These are phyloP conservation scores for Rana temporaria DNA, from an alignment of 2,113 vertebrate genomes.

Conservation along the genomic window DNA sequence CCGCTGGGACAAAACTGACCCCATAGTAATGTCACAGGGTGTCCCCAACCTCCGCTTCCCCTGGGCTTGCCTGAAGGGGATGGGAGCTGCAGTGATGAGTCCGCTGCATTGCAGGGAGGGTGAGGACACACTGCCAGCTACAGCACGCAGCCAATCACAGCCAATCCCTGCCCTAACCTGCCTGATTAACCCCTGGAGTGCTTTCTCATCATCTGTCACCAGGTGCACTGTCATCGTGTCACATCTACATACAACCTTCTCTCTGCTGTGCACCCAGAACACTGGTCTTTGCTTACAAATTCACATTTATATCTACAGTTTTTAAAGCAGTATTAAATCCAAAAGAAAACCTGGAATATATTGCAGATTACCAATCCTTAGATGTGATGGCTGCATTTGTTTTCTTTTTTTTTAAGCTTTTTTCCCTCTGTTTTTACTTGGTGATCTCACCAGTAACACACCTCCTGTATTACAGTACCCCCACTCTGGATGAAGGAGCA, in stretches of 20 bases:
- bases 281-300: too few species aligned
- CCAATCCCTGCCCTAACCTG: slow-evolving; percentile 48
- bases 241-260: neutral
- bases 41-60: slow-evolving; percentile 6
- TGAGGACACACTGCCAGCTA: slow-evolving; percentile 25
- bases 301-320: too few species aligned
- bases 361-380: too few species aligned
- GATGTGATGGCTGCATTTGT: too few species aligned
- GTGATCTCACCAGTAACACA: too few species aligned
- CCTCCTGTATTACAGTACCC: too few species aligned
- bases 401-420: too few species aligned
- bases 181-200: slow-evolving; percentile 39
- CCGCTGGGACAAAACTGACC: slow-evolving; percentile 40
- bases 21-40: slow-evolving; percentile 28
- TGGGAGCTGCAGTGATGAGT: slow-evolving; percentile 45
- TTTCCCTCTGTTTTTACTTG: too few species aligned
- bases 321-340: too few species aligned
- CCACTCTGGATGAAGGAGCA: too few species aligned
- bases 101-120: slow-evolving; percentile 54
- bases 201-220: neutral
- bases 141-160: slow-evolving; percentile 31
- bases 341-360: too few species aligned
- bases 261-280: too few species aligned
- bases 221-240: slow-evolving; percentile 6
- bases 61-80: slow-evolving; percentile 9